These are phyloP conservation scores for Drosophila paranaensis DNA, from an alignment of 2,888 invertebrate genomes.

Conservation along the genomic window DNA sequence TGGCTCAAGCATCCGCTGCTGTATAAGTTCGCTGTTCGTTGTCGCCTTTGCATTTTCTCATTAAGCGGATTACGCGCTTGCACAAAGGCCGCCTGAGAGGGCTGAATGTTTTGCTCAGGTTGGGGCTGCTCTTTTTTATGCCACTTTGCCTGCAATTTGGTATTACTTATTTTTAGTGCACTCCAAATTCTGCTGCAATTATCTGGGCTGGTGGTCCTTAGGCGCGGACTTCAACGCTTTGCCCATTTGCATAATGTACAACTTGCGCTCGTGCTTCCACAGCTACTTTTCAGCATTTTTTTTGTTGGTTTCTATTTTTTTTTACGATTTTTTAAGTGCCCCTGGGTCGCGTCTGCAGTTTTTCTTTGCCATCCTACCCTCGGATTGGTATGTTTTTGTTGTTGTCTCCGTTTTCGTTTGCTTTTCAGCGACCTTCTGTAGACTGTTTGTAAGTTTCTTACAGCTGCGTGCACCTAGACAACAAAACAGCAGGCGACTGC, in stretches of 20 bases:
- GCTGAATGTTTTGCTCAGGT: constrained; percentile 27
- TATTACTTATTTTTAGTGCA: constrained; percentile 55
- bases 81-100: constrained; percentile 28
- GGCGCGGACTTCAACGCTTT: constrained; percentile 69
- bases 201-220: constrained; percentile 61
- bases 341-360: constrained; percentile 34
- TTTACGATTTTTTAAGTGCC: constrained; percentile 72
- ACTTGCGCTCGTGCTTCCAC: constrained; percentile 36
- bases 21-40: constrained; percentile 65
- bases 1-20: constrained; percentile 68
- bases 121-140: constrained; percentile 15
- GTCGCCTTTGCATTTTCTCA: constrained; percentile 72
- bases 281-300: background rate
- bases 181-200: constrained; percentile 69
- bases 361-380: background rate
- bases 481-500: constrained; percentile 45
- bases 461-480: constrained; percentile 59
- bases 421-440: constrained; percentile 40
- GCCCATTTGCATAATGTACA: constrained; percentile 74
- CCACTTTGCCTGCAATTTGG: constrained; percentile 60
- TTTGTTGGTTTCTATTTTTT: constrained; percentile 1
- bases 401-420: constrained; percentile 31
- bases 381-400: background rate
- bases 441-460: constrained; percentile 39
- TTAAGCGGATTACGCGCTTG: constrained; percentile 72